A percentile compares a stretch with the other conserved stretches of the same genome.
phyloP scores from a whole-genome alignment of 2,797 vertebrate genomes.

The Craterocephalus amniculus region DNA sequence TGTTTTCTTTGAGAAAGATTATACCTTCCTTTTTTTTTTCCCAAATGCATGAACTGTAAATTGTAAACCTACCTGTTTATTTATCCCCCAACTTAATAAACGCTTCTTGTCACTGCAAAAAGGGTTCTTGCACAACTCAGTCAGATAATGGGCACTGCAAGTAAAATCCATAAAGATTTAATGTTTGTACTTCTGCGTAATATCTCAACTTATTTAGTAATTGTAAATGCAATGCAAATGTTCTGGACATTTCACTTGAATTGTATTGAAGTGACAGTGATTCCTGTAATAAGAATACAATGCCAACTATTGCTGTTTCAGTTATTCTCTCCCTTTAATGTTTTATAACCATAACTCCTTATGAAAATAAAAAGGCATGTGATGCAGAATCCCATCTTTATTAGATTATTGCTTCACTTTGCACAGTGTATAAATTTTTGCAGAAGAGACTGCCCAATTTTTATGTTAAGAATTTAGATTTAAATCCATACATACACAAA shows the following conservation, averaged over 20 bases:
- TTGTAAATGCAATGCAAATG: neutral
- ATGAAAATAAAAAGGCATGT: conserved; percentile 4
- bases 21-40: neutral
- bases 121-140: neutral
- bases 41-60: neutral
- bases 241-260: neutral
- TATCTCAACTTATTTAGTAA: neutral
- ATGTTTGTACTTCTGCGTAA: neutral
- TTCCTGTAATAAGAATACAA: neutral
- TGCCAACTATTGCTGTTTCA: too few relatives aligned
- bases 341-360: too few relatives aligned
- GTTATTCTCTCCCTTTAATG: too few relatives aligned
- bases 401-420: conserved; percentile 65
- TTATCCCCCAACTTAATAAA: conserved; percentile 36
- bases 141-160: neutral
- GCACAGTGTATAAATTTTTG: conserved; percentile 45
- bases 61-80: neutral
- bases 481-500: conserved; percentile 47
- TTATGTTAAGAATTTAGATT: neutral
- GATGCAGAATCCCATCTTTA: conserved; percentile 69
- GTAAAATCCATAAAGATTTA: neutral
- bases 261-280: neutral
- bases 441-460: conserved; percentile 47
- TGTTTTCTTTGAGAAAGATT: neutral
- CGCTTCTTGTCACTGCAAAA: neutral